A percentile compares a stretch with the other conserved stretches of the same genome.
phyloP scores from a whole-genome alignment of 2,888 invertebrate species.

The Pediacus dermestoides region DNA sequence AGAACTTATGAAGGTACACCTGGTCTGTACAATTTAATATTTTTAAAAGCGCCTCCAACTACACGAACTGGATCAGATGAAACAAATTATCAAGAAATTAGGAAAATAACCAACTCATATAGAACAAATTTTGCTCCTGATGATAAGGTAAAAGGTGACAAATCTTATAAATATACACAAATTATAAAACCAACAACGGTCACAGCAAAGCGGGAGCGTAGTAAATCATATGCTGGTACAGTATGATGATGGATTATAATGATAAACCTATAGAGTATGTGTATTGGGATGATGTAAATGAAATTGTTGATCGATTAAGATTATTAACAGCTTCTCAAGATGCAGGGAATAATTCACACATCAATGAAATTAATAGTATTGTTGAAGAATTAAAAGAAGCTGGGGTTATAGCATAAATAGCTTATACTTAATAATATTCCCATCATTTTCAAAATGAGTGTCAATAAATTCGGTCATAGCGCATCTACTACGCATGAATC shows the following conservation, averaged over 20 bases:
- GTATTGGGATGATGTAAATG: constrained; percentile 26
- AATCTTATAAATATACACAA: neutral
- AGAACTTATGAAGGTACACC: constrained; percentile 1
- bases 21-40: constrained; percentile 4
- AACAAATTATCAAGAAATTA: constrained; percentile 4
- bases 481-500: no score
- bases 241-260: neutral
- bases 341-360: constrained; percentile 33
- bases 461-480: constrained; percentile 19
- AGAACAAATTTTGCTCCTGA: neutral
- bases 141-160: neutral
- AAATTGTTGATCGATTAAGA: constrained; percentile 35
- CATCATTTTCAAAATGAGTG: constrained; percentile 12
- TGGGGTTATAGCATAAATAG: constrained; percentile 20
- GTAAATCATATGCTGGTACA: no score
- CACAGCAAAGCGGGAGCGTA: neutral
- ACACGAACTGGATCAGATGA: neutral
- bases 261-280: no score
- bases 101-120: neutral
- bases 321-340: constrained; percentile 27
- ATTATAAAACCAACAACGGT: neutral
- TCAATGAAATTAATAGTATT: constrained; percentile 42
- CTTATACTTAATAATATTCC: neutral
- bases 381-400: constrained; percentile 33
- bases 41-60: constrained; percentile 1